Evolutionary conservation across 1,140 invertebrate species (phyloP).

Genomic region (Parasteatoda tepidariorum): DNA sequence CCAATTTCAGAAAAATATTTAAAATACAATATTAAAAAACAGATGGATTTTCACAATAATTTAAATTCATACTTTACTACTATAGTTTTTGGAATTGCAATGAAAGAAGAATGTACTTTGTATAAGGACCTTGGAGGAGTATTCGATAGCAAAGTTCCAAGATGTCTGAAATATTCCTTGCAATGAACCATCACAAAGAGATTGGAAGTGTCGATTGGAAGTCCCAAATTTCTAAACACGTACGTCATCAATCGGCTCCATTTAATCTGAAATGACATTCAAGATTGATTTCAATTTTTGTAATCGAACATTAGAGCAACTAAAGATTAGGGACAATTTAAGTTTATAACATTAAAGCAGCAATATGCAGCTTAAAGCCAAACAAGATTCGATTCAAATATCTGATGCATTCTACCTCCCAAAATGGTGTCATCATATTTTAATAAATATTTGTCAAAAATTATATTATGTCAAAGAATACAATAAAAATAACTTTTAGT

Average conservation of each 20-base stretch:
- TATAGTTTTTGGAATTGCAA: not conserved
- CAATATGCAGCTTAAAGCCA: too few relatives aligned
- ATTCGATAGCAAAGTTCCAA: conserved; percentile 48
- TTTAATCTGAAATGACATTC: conserved; percentile 44
- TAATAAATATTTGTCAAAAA: too few relatives aligned
- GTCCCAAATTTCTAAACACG: conserved; percentile 43
- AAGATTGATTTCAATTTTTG: not conserved
- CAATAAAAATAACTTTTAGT: too few relatives aligned
- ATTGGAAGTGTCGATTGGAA: conserved; percentile 31
- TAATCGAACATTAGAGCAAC: not conserved
- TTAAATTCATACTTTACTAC: not conserved
- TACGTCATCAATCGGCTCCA: conserved; percentile 49
- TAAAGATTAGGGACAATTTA: not conserved
- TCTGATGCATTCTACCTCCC: too few relatives aligned
- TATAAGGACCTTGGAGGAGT: conserved; percentile 38
- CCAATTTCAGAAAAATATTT: too few relatives aligned
- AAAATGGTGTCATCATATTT: too few relatives aligned
- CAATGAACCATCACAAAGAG: conserved; percentile 36
- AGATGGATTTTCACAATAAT: too few relatives aligned
- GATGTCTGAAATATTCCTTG: conserved; percentile 32
- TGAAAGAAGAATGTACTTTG: not conserved
- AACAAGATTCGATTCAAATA: too few relatives aligned
- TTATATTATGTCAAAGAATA: too few relatives aligned
- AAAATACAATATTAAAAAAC: too few relatives aligned
- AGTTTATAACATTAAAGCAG: too few relatives aligned